Evolutionary conservation across 2,888 invertebrate genomes (phyloP).

Genomic region (Andrena minutula): DNA sequence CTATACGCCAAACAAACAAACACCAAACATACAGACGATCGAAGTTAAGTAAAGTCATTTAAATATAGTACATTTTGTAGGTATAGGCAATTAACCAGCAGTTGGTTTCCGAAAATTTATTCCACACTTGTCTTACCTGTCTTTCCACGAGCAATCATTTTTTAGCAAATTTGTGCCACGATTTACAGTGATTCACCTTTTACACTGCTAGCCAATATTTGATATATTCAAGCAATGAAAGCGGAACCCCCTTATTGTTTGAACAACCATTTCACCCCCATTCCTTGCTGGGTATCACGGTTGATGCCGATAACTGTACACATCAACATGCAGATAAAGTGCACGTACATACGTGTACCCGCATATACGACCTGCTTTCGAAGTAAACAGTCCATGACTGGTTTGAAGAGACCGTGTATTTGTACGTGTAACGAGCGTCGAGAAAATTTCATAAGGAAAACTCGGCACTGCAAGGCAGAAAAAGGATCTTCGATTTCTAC

Average conservation of each 20-base stretch:
- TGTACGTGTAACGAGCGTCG: not conserved
- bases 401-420: constrained; percentile 16
- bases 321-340: constrained; percentile 40
- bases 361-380: constrained; percentile 70
- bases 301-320: constrained; percentile 51
- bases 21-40: too few species aligned
- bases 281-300: constrained; percentile 22
- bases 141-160: too few species aligned
- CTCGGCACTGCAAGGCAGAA: too few species aligned
- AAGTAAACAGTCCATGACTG: constrained; percentile 43
- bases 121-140: too few species aligned
- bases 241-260: constrained; percentile 16
- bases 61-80: too few species aligned
- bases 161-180: too few species aligned
- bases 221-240: not conserved
- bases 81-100: too few species aligned
- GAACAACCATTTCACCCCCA: constrained; percentile 48
- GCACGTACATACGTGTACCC: constrained; percentile 61
- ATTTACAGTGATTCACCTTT: too few species aligned
- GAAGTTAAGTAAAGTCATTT: too few species aligned
- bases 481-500: too few species aligned
- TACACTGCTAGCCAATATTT: not conserved
- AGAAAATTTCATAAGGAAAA: not conserved
- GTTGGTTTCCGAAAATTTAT: too few species aligned
- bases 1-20: too few species aligned